Evolutionary conservation across 2,888 invertebrate genomes (phyloP), one percentile per base, ranked within the genome.

Genomic region (Pyrrhia umbra): DNA sequence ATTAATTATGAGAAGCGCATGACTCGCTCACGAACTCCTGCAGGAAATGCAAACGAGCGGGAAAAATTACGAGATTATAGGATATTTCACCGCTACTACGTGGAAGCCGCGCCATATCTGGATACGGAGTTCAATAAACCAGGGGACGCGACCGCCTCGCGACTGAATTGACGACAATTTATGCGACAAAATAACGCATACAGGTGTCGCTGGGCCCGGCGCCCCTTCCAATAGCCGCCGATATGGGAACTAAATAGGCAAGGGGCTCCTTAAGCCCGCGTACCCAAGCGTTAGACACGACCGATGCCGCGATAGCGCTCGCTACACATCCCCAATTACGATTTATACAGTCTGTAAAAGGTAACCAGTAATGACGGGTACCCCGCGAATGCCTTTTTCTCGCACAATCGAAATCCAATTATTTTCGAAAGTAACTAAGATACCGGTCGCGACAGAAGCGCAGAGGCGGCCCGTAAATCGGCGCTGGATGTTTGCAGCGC

Each of bases 381-480:
- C 88, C 86, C 86, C 80, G 80, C 82, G 81, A 80, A 84, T 88
- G 84, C 85, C 88, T 88, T 90, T 91, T 92, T 91, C 89, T 90
- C 89, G 89, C 89, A 90, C 92, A 93, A 94, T 94, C 90, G 92
- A 93, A 92, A 93, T 92, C 92, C 93, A 94, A 95, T 94, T 95
- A 95, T 92, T 92, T 92, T 89, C 90, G 90, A 91, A 91, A 93
- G 92, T 91, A 92, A 91, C 90, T 90, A 89, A 90, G 90, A 92
- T 91, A 92, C 90, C 89, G 87, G 90, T 88, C 88, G 86, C 85
- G 86, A 87, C 87, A 89, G 89, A 89, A 88, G 88, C 89, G 87
- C 89, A 87, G 87, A 84, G 88, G 86, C 89, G 82, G 82, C 80
- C 86, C 90, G 88, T 94, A 93, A 93, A 93, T 94, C 91, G 88